Conservation (phyloP, 2,113 vertebrate species). For the Notechis scutatus region DNA sequence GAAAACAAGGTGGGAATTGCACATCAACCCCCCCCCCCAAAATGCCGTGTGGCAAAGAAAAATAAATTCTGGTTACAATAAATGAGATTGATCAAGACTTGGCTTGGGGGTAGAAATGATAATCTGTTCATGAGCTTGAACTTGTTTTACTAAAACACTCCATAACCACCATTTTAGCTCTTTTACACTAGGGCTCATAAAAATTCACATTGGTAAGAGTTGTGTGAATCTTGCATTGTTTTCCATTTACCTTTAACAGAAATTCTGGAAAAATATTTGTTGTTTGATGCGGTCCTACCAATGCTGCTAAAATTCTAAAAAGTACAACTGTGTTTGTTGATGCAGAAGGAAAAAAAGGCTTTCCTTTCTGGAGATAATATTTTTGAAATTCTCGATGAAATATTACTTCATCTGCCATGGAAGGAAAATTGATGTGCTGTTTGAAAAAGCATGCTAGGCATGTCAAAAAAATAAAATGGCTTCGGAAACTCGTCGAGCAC, state of each 20-base stretch:
- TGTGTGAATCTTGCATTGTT: not conserved
- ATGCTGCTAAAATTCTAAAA: not conserved
- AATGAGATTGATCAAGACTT: not conserved
- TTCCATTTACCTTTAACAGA: not conserved
- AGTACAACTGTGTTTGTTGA: not conserved
- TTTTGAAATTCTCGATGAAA: slow-evolving; percentile 23
- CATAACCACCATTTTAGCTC: not conserved
- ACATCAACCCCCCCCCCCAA: not conserved
- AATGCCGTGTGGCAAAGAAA: not conserved
- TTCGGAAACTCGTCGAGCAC: not conserved
- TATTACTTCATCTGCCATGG: slow-evolving; percentile 62
- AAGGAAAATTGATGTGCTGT: slow-evolving; percentile 57
- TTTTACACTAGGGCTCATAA: not conserved
- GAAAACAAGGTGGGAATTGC: not conserved
- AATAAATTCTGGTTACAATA: not conserved
- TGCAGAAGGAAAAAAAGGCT: slow-evolving; percentile 34
- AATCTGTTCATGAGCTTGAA: not conserved
- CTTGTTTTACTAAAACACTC: not conserved
- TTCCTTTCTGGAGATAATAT: slow-evolving; percentile 45
- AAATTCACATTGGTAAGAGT: not conserved
- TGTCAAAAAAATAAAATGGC: not conserved
- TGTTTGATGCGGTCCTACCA: slow-evolving; percentile 26
- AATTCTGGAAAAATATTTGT: slow-evolving; percentile 6
- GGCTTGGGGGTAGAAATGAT: not conserved
- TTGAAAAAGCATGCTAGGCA: slow-evolving; percentile 49